These are phyloP conservation scores for Chionoecetes opilio DNA, from an alignment of 1,140 invertebrate species.

Conservation along the genomic window DNA sequence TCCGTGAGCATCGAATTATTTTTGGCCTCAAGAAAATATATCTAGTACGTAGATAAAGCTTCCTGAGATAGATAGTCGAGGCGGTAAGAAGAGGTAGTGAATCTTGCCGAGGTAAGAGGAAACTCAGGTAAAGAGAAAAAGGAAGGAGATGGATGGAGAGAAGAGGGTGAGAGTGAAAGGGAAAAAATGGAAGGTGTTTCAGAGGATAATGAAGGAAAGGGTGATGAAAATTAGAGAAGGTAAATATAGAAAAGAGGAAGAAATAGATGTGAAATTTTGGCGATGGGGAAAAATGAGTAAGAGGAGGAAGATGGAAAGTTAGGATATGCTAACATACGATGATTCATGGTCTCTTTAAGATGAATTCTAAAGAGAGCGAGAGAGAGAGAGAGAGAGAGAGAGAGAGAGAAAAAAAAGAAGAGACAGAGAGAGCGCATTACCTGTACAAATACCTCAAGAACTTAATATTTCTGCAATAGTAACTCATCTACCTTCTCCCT, in stretches of 20 bases:
- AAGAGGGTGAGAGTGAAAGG: background rate
- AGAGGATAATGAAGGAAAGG: background rate
- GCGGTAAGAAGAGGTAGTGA: background rate
- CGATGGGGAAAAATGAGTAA: background rate
- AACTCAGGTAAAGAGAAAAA: background rate
- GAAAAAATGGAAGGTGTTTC: background rate
- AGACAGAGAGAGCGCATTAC: too few species aligned
- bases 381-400: too few species aligned
- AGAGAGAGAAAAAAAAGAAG: too few species aligned
- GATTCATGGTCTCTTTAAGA: too few species aligned
- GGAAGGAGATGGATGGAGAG: background rate
- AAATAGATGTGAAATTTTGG: too few species aligned
- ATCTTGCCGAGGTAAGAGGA: background rate
- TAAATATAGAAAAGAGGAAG: background rate
- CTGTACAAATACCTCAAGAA: too few species aligned
- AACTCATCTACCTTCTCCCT: too few species aligned
- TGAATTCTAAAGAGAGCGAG: too few species aligned
- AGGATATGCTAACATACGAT: too few species aligned
- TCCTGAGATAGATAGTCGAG: background rate
- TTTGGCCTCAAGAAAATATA: background rate
- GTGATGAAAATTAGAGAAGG: background rate
- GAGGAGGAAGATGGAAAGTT: background rate
- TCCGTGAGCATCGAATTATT: background rate
- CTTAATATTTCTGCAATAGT: too few species aligned
- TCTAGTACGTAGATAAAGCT: background rate